Conservation (phyloP, 2,113 vertebrate species). For the Malurus alboscapulatus region DNA sequence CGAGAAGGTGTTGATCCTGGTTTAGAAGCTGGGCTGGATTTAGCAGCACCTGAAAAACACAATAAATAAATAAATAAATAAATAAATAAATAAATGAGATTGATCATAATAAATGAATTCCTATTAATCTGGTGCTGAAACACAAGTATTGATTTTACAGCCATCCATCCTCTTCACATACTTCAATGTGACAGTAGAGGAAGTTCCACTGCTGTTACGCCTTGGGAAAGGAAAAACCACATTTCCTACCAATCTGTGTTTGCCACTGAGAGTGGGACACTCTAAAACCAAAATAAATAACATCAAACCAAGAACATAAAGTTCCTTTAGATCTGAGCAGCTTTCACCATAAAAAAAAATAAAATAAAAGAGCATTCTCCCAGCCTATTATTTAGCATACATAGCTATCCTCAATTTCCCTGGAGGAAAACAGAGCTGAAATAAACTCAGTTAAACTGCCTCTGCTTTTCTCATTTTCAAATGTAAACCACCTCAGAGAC, state of each 20-base stretch:
- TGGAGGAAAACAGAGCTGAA: neutral
- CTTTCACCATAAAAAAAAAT: neutral
- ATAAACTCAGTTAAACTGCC: neutral
- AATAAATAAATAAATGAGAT: neutral
- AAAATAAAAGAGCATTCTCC: neutral
- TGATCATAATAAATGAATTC: neutral
- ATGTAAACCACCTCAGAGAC: neutral
- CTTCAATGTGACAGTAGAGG: neutral
- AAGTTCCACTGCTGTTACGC: neutral
- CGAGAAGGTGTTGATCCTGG: constrained; percentile 90
- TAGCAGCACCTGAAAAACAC: constrained; percentile 86
- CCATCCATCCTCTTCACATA: neutral
- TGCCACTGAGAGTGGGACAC: neutral
- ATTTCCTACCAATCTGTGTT: neutral
- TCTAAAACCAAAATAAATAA: neutral
- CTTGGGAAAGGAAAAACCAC: neutral
- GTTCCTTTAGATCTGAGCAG: neutral
- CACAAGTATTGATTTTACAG: neutral
- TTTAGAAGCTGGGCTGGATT: constrained; percentile 89
- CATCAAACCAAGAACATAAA: neutral
- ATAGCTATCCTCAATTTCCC: neutral
- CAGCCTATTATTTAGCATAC: neutral
- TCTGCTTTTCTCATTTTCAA: neutral
- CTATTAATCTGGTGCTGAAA: neutral
- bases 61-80: neutral